phyloP scores from a whole-genome alignment of 2,888 invertebrate species.

The Pseudococcus longispinus region DNA sequence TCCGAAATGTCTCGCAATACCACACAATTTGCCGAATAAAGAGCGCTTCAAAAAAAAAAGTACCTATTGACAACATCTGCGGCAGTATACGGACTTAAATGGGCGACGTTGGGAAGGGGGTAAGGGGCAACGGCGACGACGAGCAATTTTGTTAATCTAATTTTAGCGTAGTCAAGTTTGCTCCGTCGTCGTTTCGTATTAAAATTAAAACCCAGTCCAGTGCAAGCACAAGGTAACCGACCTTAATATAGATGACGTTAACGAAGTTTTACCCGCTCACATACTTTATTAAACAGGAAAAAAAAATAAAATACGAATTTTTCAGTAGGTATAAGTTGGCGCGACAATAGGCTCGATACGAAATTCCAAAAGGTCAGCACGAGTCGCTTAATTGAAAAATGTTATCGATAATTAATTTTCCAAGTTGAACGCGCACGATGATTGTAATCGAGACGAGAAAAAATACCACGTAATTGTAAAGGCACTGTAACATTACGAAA shows the following conservation, averaged over 20 bases:
- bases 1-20: not conserved
- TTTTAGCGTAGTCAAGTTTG: conserved; percentile 38
- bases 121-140: not conserved
- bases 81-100: not conserved
- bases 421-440: not conserved
- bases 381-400: not conserved
- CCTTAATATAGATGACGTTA: conserved; percentile 48
- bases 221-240: conserved; percentile 37
- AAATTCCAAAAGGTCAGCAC: not conserved
- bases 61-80: conserved; percentile 22
- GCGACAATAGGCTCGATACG: not conserved
- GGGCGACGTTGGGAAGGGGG: not conserved
- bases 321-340: not conserved
- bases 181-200: conserved; percentile 25
- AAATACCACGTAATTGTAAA: not conserved
- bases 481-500: no score
- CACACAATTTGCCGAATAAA: not conserved
- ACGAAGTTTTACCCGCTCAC: not conserved
- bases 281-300: not conserved
- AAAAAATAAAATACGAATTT: not conserved
- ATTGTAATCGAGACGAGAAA: not conserved
- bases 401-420: not conserved
- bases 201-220: conserved; percentile 49
- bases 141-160: conserved; percentile 48
- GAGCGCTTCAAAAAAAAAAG: not conserved